Conservation (phyloP, 2,797 vertebrate species). For the Miichthys miiuy region DNA sequence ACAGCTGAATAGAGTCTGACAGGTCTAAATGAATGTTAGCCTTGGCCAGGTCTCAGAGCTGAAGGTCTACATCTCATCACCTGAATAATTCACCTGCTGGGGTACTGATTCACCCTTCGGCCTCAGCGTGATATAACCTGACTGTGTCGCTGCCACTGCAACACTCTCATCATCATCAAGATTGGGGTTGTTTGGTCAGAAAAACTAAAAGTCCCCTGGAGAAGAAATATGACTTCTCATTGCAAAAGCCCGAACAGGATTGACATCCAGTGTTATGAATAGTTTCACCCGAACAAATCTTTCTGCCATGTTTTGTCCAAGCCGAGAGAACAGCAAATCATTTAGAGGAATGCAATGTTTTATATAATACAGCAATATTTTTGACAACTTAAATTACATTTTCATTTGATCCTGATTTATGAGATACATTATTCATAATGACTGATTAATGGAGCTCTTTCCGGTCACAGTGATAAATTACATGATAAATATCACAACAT, state of each 20-base stretch:
- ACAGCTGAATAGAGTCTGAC: constrained; percentile 67
- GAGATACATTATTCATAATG: background rate
- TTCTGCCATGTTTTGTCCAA: background rate
- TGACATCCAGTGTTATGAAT: constrained; percentile 2
- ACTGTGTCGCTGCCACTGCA: constrained; percentile 28
- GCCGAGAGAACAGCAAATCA: constrained; percentile 5
- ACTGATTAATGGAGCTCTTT: background rate
- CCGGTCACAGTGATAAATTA: background rate
- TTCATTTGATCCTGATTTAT: constrained; percentile 12
- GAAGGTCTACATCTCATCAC: constrained; percentile 78
- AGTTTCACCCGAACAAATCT: constrained; percentile 14
- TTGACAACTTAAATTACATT: background rate
- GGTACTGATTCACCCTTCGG: constrained; percentile 50
- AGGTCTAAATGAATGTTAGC: constrained; percentile 79
- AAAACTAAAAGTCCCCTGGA: constrained; percentile 27
- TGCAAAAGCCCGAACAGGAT: constrained; percentile 18
- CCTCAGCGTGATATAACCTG: constrained; percentile 35
- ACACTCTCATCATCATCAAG: constrained; percentile 38
- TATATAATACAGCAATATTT: background rate
- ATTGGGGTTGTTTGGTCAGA: constrained; percentile 30
- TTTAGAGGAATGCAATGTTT: background rate
- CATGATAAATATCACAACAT: constrained; percentile 41
- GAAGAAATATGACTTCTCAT: constrained; percentile 41
- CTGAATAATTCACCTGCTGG: constrained; percentile 78
- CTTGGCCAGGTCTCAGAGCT: constrained; percentile 71